A percentile compares a stretch with the other conserved stretches of the same genome.
These are phyloP conservation scores for Talpa occidentalis DNA, from an alignment of 2,113 vertebrate genomes.

Conservation along the genomic window DNA sequence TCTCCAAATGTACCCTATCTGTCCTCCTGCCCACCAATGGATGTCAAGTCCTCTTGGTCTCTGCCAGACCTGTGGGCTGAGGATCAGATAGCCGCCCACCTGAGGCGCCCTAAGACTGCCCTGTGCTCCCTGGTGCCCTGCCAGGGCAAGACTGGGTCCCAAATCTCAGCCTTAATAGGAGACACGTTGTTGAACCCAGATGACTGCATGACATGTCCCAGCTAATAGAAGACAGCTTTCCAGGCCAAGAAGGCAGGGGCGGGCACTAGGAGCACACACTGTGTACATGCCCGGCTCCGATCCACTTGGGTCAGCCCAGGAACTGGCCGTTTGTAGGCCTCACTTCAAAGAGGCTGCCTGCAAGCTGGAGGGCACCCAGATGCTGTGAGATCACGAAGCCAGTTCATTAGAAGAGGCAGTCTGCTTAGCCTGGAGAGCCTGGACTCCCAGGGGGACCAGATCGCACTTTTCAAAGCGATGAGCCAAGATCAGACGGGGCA, in stretches of 20 bases:
- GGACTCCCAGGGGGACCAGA: neutral
- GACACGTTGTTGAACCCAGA: too few species aligned
- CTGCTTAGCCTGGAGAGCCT: slow-evolving; percentile 48
- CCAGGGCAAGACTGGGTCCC: neutral
- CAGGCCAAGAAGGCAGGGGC: neutral
- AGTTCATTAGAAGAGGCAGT: slow-evolving; percentile 59
- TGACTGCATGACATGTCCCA: neutral
- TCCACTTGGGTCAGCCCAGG: neutral
- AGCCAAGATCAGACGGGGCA: neutral
- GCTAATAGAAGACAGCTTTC: neutral
- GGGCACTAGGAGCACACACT: neutral
- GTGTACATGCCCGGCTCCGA: neutral
- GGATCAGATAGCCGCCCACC: neutral
- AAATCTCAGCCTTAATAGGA: neutral
- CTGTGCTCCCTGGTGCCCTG: neutral
- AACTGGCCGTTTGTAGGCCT: neutral
- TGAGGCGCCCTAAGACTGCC: neutral
- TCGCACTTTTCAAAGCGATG: slow-evolving; percentile 58
- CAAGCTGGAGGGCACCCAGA: slow-evolving; percentile 49
- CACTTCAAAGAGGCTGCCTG: slow-evolving; percentile 55
- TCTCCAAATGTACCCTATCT: neutral
- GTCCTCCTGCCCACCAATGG: neutral
- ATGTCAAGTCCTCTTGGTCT: neutral
- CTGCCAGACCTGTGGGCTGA: neutral
- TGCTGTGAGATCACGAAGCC: neutral